These are phyloP conservation scores for Tachysurus vachellii DNA, from an alignment of 2,113 vertebrate genomes.

Conservation along the genomic window DNA sequence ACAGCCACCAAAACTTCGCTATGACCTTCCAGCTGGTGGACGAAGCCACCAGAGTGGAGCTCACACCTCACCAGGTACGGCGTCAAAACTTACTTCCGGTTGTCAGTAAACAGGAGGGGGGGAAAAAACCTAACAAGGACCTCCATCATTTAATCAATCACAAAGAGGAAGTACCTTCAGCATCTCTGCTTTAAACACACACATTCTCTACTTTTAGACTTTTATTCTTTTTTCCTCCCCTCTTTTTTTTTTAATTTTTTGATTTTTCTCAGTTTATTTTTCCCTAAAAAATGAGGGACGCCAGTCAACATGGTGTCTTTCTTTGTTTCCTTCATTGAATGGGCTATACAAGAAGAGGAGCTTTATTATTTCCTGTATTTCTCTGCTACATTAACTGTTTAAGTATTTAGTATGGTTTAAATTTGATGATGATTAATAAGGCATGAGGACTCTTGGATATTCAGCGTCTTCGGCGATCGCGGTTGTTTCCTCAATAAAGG, in stretches of 20 bases:
- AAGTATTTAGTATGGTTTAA: neutral
- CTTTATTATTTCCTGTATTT: neutral
- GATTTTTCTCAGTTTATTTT: too few relatives aligned
- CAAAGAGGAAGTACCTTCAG: neutral
- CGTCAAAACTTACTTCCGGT: neutral
- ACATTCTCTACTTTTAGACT: neutral
- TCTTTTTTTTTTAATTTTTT: neutral
- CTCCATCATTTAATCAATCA: too few relatives aligned
- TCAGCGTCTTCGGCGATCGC: neutral
- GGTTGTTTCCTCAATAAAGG: neutral
- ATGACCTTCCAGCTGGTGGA: constrained; percentile 94
- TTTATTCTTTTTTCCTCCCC: neutral
- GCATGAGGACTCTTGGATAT: neutral
- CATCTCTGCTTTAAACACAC: neutral
- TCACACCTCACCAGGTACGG: constrained; percentile 93
- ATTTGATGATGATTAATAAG: neutral
- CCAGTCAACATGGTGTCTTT: neutral
- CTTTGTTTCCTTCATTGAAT: neutral
- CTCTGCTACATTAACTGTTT: neutral
- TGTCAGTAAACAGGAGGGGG: too few relatives aligned
- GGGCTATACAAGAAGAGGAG: neutral
- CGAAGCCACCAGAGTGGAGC: constrained; percentile 88
- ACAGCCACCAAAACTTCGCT: constrained; percentile 97
- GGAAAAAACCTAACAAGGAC: too few relatives aligned
- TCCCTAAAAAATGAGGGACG: neutral